Percentiles rank a stretch among this genome's conserved stretches.
Conservation (phyloP, 2,113 vertebrate species). For the Octodon degus region DNA sequence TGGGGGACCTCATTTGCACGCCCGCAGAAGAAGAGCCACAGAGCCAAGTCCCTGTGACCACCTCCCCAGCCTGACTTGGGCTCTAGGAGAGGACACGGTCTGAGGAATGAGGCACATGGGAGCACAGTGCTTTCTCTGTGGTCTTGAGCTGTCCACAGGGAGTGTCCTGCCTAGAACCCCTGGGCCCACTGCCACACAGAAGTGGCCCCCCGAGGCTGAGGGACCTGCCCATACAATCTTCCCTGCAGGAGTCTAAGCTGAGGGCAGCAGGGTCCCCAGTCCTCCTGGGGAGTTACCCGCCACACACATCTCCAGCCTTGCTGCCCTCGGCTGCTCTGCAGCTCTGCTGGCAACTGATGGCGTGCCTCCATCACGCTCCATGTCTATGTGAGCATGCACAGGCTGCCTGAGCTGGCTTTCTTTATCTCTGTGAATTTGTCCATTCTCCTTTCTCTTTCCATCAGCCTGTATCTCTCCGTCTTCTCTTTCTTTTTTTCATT, state of each 20-base stretch:
- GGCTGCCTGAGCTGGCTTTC: background rate
- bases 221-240: background rate
- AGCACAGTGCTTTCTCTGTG: background rate
- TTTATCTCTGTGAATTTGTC: background rate
- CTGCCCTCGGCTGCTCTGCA: background rate
- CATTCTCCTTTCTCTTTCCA: background rate
- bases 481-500: background rate
- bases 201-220: background rate
- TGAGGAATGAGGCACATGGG: background rate
- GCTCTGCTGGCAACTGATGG: background rate
- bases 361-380: background rate
- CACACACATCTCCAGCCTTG: background rate
- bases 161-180: background rate
- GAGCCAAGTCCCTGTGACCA: background rate
- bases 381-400: background rate
- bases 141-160: background rate
- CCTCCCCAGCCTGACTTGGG: fast-evolving
- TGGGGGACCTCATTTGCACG: background rate
- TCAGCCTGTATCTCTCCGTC: background rate
- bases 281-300: background rate
- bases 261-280: background rate
- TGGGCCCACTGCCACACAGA: background rate
- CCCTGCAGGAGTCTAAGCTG: background rate
- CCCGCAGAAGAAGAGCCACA: background rate
- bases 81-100: background rate